Percentiles rank a stretch among this genome's conserved stretches.
phyloP scores from a whole-genome alignment of 1,140 invertebrate genomes.

The Dermatophagoides farinae region DNA sequence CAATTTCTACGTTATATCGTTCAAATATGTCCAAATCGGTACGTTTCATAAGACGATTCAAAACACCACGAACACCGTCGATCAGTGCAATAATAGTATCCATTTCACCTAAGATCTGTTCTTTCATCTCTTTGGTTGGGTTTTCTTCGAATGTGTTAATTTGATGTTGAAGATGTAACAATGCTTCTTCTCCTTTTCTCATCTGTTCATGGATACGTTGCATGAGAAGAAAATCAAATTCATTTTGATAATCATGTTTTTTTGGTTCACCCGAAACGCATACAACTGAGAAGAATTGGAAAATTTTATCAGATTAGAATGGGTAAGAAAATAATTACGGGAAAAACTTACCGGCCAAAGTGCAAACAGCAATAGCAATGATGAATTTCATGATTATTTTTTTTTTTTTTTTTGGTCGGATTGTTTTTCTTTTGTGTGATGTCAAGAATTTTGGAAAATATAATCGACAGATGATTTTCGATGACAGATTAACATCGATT shows the following conservation, averaged over 20 bases:
- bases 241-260: conserved; percentile 1
- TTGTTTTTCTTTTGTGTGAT: too few relatives aligned
- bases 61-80: background rate
- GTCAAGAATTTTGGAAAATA: too few relatives aligned
- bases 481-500: too few relatives aligned
- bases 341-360: too few relatives aligned
- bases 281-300: too few relatives aligned
- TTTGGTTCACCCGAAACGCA: too few relatives aligned
- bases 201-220: background rate
- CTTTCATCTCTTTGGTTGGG: background rate
- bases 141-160: background rate
- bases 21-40: background rate
- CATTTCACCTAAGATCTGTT: background rate
- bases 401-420: too few relatives aligned
- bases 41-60: background rate
- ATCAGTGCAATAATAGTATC: background rate
- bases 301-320: too few relatives aligned
- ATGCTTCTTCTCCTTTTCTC: background rate
- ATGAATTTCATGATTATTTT: too few relatives aligned
- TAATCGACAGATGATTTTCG: too few relatives aligned
- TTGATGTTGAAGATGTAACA: background rate
- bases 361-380: too few relatives aligned
- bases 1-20: background rate
- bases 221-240: background rate
- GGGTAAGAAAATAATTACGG: too few relatives aligned